A percentile compares a stretch with the other conserved stretches of the same genome.
These are phyloP conservation scores for Diplolepis rosae DNA, from an alignment of 2,888 invertebrate species.

Conservation along the genomic window DNA sequence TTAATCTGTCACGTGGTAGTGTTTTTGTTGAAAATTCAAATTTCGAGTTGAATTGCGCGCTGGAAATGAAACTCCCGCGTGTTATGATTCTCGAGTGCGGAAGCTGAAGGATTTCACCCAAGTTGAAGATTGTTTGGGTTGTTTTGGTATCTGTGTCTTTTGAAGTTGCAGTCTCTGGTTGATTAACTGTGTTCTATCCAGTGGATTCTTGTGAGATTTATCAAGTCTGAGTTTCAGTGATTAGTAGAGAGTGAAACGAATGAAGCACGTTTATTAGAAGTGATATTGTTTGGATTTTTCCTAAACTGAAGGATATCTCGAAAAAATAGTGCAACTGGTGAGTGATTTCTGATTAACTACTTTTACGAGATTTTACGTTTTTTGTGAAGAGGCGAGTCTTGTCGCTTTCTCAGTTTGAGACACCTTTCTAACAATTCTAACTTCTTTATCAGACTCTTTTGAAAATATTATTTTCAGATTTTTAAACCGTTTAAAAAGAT, in stretches of 20 bases:
- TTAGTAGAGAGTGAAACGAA: conserved; percentile 1
- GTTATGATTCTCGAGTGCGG: not conserved
- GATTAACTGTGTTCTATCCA: not conserved
- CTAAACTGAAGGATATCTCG: not conserved
- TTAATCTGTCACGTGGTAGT: not conserved
- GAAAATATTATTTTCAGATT: too few species aligned
- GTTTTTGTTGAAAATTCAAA: not conserved
- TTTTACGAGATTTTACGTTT: not conserved
- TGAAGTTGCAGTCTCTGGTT: not conserved
- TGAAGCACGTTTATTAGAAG: too few species aligned
- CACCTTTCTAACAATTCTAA: not conserved
- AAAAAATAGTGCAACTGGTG: conserved; percentile 4
- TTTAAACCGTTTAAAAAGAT: too few species aligned
- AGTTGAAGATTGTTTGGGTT: not conserved
- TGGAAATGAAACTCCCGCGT: not conserved
- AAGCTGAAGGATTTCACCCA: not conserved
- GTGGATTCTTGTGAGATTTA: not conserved
- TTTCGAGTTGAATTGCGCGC: not conserved
- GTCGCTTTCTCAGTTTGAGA: not conserved
- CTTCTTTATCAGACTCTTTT: not conserved
- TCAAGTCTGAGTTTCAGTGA: not conserved
- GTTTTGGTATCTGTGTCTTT: not conserved
- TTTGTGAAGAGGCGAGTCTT: not conserved
- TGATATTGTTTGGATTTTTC: not conserved
- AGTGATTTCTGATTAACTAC: not conserved